These are phyloP conservation scores for Scaptomyza hsui DNA, from an alignment of 1,140 invertebrate genomes.

Conservation along the genomic window DNA sequence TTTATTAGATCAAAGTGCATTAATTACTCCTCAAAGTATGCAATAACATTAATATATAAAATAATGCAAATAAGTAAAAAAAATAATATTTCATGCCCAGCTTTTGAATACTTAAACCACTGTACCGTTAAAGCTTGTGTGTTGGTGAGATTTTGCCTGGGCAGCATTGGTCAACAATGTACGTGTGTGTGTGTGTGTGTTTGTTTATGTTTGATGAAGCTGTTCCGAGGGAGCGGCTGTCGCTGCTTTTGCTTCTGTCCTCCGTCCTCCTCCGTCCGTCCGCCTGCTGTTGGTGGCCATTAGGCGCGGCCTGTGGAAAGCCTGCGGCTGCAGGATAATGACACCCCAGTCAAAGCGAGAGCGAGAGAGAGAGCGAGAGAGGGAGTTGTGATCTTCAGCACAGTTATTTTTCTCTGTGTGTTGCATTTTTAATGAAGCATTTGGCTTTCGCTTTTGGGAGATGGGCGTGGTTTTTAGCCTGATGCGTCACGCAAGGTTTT, in stretches of 20 bases:
- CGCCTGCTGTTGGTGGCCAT: conserved; percentile 69
- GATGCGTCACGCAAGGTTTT: conserved; percentile 74
- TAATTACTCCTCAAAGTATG: conserved; percentile 25
- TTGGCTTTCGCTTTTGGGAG: conserved; percentile 42
- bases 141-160: conserved; percentile 3
- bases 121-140: conserved; percentile 8
- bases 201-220: conserved; percentile 80
- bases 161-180: conserved; percentile 49
- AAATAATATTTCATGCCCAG: too few species aligned
- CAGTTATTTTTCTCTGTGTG: conserved; percentile 33
- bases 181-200: conserved; percentile 50
- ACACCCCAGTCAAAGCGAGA: conserved; percentile 51
- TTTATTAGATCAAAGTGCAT: not conserved
- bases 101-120: not conserved
- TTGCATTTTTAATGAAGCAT: conserved; percentile 44
- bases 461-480: conserved; percentile 55
- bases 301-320: conserved; percentile 62
- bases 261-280: too few species aligned
- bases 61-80: too few species aligned
- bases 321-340: conserved; percentile 67
- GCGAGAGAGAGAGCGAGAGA: not conserved
- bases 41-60: not conserved
- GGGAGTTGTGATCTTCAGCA: conserved; percentile 20
- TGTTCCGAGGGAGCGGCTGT: conserved; percentile 53
- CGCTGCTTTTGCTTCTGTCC: conserved; percentile 27